Conservation (phyloP, 1,140 invertebrate species). For the silkworm (Bombyx mori) region ASM3026992v2 NC_085110.1:13130501-13131000, state of each 20-base stretch:
- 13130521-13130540: neutral
- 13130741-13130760: constrained; percentile 52
- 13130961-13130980: constrained; percentile 27
- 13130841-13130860: constrained; percentile 67
- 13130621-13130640: too few relatives aligned
- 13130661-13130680: too few relatives aligned
- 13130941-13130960: neutral
- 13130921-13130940: neutral
- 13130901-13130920: constrained; percentile 29
- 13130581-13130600: constrained; percentile 5
- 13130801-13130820: constrained; percentile 65
- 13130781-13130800: constrained; percentile 70
- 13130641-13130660: neutral
- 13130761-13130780: constrained; percentile 39
- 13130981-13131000: constrained; percentile 61
- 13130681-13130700: too few relatives aligned
- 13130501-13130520: neutral
- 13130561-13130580: too few relatives aligned
- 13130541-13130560: neutral
- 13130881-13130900: constrained; percentile 62
- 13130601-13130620: constrained; percentile 4
- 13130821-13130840: constrained; percentile 68
- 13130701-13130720: constrained; percentile 6
- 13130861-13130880: constrained; percentile 52
- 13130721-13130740: constrained; percentile 37